These are phyloP conservation scores for Rhineura floridana DNA, from an alignment of 2,113 vertebrate genomes.

Conservation along the genomic window DNA sequence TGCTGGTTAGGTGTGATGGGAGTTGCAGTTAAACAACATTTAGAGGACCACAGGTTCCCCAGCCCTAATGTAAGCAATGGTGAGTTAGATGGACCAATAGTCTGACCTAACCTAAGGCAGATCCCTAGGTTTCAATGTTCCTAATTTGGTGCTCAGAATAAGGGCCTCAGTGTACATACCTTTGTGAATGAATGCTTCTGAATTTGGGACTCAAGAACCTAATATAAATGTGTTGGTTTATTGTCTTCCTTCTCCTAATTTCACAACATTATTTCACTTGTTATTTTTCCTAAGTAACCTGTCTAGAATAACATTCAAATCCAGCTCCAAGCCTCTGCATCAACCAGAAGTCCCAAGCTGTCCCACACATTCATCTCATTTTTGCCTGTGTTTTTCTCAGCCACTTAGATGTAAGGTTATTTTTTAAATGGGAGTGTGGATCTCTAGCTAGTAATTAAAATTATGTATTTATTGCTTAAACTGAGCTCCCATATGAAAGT, in stretches of 20 bases:
- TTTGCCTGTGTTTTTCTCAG: neutral
- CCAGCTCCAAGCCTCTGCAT: neutral
- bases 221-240: neutral
- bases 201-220: neutral
- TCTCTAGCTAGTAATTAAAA: neutral
- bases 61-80: neutral
- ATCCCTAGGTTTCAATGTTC: no score
- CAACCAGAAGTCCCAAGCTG: neutral
- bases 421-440: neutral
- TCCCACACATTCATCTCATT: neutral
- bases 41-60: no score
- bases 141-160: no score
- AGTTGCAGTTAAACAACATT: no score
- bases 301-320: neutral
- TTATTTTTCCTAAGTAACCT: neutral
- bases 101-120: no score
- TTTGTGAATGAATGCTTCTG: neutral
- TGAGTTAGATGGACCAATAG: neutral
- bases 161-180: no score
- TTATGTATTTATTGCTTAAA: neutral
- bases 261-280: neutral
- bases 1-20: no score
- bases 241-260: neutral
- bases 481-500: neutral
- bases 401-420: neutral